These are phyloP conservation scores for Eupeodes latifasciatus DNA, from an alignment of 2,888 invertebrate species.

Conservation along the genomic window DNA sequence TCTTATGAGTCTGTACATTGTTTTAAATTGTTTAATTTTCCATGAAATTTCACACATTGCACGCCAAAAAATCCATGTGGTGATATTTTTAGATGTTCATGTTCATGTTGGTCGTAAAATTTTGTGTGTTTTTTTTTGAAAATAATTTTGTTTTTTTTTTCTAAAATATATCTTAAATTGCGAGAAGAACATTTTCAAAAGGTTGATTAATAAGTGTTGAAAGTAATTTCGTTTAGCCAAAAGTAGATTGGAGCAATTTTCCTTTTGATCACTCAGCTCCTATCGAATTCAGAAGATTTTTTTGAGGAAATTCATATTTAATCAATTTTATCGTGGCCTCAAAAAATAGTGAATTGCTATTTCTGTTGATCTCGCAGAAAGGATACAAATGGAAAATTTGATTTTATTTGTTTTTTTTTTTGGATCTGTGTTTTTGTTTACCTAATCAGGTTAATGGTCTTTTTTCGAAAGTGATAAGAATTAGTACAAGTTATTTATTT, in stretches of 20 bases:
- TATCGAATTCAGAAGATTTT: background rate
- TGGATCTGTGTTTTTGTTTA: too few relatives aligned
- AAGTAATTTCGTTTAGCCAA: slow-evolving; percentile 1
- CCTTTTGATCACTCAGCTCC: slow-evolving; percentile 6
- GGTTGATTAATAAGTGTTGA: background rate
- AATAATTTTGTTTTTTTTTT: slow-evolving; percentile 10
- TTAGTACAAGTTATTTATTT: too few relatives aligned
- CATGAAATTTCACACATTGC: slow-evolving; percentile 54
- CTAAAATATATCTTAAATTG: background rate
- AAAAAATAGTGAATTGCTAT: too few relatives aligned
- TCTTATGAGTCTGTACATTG: slow-evolving; percentile 13
- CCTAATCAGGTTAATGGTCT: too few relatives aligned
- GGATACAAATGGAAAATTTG: too few relatives aligned
- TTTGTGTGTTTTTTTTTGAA: background rate
- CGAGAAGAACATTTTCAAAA: background rate
- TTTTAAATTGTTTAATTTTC: slow-evolving; percentile 44
- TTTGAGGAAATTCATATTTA: background rate
- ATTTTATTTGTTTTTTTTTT: too few relatives aligned
- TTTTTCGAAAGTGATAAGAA: too few relatives aligned
- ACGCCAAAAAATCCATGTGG: slow-evolving; percentile 44
- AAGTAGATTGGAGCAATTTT: background rate
- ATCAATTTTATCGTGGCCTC: background rate
- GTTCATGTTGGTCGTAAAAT: slow-evolving; percentile 12
- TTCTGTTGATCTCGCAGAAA: too few relatives aligned
- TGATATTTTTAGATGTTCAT: slow-evolving; percentile 16